Base-by-base conservation (phyloP, 2,797 vertebrate genomes). In the Bucorvus abyssinicus region DNA sequence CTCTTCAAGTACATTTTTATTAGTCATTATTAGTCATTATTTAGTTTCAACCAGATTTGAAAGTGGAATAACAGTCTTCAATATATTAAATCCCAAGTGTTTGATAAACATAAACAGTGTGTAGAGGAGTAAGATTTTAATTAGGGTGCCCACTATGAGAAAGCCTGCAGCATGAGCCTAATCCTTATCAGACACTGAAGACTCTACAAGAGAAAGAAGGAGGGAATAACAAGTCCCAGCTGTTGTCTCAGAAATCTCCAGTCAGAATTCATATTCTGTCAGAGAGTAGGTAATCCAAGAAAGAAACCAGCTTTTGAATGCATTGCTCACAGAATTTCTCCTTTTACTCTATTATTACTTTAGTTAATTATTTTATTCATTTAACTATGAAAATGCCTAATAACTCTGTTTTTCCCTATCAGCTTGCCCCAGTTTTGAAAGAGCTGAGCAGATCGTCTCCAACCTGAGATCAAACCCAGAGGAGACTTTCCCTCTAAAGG, bases 101-200 rank as follows among this genome's bases (percentile, higher is more conserved):
- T 17, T 92, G 60, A 83, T 89, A 76, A 92, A 91, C 94, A 95
- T 92, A 91, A 93, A 92, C 78, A 95, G 38, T 94, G 53, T 50
- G 32, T 87, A 74, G 87, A 85, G 34, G 9, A 95, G 34, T 87
- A 93, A 77, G 68, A 92, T 57, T 90, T 83, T 87, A 94, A 96
- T 94, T 95, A 96, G 87, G 8, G 29, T 75, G 16, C 89, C 45
- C 61, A 87, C 84, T 82, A 93, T 73, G 69, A 95, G 84, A 94
- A 95, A 92, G 79, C 50, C 75, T 80, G 57, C 57, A 85, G 78
- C 61, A 68, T 40, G 53, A 94, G 45, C 9, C 93, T 95, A 92
- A 96, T 89, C 89, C 87, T 91, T 95, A 71, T 92, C 85, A 93
- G 84, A 50, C 61, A 78, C 14, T 77, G 49, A 92, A 90, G 47